Percentiles rank a stretch among this genome's conserved stretches.
These are phyloP conservation scores for Scyliorhinus canicula DNA, from an alignment of 2,797 vertebrate species.

Conservation along the genomic window DNA sequence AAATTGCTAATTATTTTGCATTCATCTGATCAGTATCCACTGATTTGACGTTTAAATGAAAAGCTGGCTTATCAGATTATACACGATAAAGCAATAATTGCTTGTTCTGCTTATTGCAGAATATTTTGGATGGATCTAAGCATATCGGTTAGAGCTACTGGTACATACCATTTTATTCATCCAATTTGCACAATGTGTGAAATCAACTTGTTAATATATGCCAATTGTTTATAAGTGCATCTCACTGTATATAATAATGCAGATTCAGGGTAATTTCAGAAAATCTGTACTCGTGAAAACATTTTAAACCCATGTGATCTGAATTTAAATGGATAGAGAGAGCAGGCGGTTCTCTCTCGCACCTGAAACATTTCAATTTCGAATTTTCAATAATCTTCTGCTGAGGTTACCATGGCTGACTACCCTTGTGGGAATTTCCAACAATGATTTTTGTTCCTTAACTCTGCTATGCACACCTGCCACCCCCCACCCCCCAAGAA, in stretches of 20 bases:
- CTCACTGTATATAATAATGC: background rate
- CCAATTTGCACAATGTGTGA: background rate
- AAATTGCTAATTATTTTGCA: background rate
- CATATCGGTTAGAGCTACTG: background rate
- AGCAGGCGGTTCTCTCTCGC: background rate
- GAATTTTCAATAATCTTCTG: background rate
- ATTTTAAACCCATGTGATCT: background rate
- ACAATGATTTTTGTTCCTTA: background rate
- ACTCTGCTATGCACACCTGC: background rate
- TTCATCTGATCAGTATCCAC: background rate
- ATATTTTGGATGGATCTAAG: background rate
- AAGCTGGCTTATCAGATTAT: background rate
- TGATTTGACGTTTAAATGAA: background rate
- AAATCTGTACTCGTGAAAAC: background rate
- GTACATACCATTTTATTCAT: background rate
- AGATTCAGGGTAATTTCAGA: background rate
- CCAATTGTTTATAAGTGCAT: background rate
- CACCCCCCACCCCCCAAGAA: background rate
- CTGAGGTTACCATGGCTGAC: background rate
- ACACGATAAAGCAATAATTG: background rate
- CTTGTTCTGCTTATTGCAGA: background rate
- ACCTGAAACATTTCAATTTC: background rate
- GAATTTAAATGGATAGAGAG: background rate
- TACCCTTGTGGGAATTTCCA: background rate
- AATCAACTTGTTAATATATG: background rate